phyloP scores from a whole-genome alignment of 2,797 vertebrate species.

The Hozukius guyotensis region DNA sequence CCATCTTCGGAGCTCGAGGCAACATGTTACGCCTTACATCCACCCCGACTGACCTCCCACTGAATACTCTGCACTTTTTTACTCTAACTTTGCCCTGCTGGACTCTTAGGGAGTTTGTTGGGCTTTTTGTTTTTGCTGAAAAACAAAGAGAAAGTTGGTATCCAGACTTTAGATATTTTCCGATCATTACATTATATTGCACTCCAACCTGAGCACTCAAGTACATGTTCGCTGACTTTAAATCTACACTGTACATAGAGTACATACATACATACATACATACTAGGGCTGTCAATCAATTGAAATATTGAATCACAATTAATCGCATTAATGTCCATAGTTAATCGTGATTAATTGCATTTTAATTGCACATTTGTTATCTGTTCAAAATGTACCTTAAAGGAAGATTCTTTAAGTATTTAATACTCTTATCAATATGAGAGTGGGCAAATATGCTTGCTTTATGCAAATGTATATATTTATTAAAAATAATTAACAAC shows the following conservation, averaged over 20 bases:
- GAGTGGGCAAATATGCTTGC: too few relatives aligned
- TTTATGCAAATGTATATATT: too few relatives aligned
- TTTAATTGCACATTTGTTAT: too few relatives aligned
- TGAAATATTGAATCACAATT: too few relatives aligned
- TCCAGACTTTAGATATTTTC: not conserved
- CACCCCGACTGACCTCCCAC: constrained; percentile 47
- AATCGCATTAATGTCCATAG: too few relatives aligned
- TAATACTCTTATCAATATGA: too few relatives aligned
- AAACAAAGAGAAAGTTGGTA: not conserved
- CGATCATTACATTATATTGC: not conserved
- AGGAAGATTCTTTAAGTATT: too few relatives aligned
- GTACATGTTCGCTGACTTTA: not conserved
- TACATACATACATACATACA: not conserved
- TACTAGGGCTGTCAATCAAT: too few relatives aligned
- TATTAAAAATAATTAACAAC: too few relatives aligned
- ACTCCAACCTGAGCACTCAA: not conserved
- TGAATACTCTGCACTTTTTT: constrained; percentile 35
- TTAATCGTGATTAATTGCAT: too few relatives aligned
- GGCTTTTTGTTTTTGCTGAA: not conserved
- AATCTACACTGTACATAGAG: not conserved
- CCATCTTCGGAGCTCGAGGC: constrained; percentile 52
- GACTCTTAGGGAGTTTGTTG: not conserved
- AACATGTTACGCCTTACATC: constrained; percentile 33
- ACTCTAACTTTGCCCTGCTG: constrained; percentile 16
- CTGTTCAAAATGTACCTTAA: too few relatives aligned